Percentiles rank a stretch among this genome's conserved stretches.
These are phyloP conservation scores for Cryptophagus acutangulus DNA, from an alignment of 2,888 invertebrate species.

Conservation along the genomic window DNA sequence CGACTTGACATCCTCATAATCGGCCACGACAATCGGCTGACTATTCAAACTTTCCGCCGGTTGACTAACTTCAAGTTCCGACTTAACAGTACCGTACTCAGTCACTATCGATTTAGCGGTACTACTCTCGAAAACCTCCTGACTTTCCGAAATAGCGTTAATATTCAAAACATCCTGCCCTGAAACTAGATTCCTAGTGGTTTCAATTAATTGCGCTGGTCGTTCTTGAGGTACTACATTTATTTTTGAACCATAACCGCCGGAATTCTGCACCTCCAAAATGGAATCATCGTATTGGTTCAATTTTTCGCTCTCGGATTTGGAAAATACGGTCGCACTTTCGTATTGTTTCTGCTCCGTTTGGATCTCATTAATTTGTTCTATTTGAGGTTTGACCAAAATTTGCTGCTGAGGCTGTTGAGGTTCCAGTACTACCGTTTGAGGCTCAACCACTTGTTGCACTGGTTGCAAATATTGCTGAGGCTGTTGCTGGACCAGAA, in stretches of 20 bases:
- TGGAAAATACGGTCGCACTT: constrained; percentile 17
- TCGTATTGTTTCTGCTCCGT: constrained; percentile 10
- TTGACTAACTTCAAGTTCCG: constrained; percentile 17
- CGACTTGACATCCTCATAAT: constrained; percentile 14
- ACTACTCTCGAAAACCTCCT: constrained; percentile 24
- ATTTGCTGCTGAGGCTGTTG: constrained; percentile 11
- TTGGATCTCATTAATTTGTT: constrained; percentile 5
- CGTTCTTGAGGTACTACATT: constrained; percentile 39
- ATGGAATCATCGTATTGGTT: constrained; percentile 14
- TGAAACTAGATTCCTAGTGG: constrained; percentile 57
- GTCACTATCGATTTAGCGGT: constrained; percentile 27
- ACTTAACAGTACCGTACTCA: constrained; percentile 20
- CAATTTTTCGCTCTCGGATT: constrained; percentile 11
- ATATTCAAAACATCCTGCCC: constrained; percentile 62
- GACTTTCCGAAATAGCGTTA: constrained; percentile 48
- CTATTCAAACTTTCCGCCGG: constrained; percentile 27
- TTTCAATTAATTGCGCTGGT: constrained; percentile 52
- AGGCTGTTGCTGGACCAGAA: constrained; percentile 14
- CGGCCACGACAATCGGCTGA: constrained; percentile 42
- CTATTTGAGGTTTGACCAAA: neutral
- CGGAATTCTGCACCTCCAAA: constrained; percentile 17
- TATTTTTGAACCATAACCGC: constrained; percentile 43
- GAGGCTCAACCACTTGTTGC: constrained; percentile 4
- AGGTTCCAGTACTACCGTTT: constrained; percentile 14
- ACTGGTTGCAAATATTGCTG: constrained; percentile 15